Evolutionary conservation across 2,797 vertebrate genomes (phyloP).

Genomic region (Picus viridis): DNA sequence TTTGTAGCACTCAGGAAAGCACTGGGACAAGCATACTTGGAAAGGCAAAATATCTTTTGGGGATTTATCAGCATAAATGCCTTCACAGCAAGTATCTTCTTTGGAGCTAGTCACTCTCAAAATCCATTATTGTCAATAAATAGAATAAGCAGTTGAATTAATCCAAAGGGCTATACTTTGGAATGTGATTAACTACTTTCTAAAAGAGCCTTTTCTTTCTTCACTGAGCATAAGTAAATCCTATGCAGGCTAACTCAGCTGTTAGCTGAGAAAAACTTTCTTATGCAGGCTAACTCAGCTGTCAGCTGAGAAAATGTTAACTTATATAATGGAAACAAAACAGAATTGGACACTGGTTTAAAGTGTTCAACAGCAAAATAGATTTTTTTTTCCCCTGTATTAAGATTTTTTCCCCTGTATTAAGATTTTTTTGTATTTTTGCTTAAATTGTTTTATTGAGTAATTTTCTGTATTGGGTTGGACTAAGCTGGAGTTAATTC

Average conservation of each 20-base stretch:
- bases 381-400: too few species aligned
- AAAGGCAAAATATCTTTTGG: not conserved
- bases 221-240: not conserved
- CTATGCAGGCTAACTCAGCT: not conserved
- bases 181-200: not conserved
- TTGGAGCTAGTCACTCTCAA: not conserved
- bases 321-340: not conserved
- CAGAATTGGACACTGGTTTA: not conserved
- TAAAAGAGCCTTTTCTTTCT: not conserved
- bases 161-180: not conserved
- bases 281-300: not conserved
- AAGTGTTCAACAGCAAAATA: not conserved
- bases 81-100: not conserved
- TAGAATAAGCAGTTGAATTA: not conserved
- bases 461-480: not conserved
- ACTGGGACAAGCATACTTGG: not conserved
- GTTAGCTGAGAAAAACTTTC: not conserved
- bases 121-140: not conserved
- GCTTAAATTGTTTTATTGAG: not conserved
- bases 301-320: not conserved
- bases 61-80: not conserved
- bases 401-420: not conserved
- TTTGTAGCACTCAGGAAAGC: not conserved
- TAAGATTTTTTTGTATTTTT: not conserved
- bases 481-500: too few species aligned